Percentiles rank a stretch among this genome's conserved stretches.
phyloP scores from a whole-genome alignment of 2,888 invertebrate species.

The Branchellion lobata region DNA sequence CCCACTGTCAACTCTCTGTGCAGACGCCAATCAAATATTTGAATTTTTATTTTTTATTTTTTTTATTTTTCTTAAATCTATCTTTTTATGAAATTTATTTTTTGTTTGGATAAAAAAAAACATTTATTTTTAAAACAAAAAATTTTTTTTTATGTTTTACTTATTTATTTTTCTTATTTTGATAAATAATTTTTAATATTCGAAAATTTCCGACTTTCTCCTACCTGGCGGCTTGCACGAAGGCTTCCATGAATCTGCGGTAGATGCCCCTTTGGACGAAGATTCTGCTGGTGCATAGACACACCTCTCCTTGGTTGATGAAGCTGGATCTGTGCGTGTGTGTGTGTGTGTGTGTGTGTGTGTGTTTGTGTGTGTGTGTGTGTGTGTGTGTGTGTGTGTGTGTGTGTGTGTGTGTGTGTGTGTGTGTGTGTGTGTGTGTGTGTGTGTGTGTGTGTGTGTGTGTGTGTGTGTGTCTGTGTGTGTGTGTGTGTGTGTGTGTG shows the following conservation, averaged over 20 bases:
- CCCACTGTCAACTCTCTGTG: conserved; percentile 62
- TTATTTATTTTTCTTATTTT: background rate
- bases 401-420: too few relatives aligned
- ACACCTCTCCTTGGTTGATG: conserved; percentile 67
- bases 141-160: background rate
- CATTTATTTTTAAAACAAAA: background rate
- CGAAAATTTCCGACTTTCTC: conserved; percentile 24
- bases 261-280: conserved; percentile 65
- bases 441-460: too few relatives aligned
- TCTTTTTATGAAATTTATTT: background rate
- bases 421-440: too few relatives aligned
- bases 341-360: background rate
- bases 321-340: conserved; percentile 63
- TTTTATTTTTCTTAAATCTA: background rate
- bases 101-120: too few relatives aligned
- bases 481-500: too few relatives aligned
- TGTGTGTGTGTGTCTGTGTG: too few relatives aligned
- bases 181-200: background rate
- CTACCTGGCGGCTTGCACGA: conserved; percentile 61
- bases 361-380: too few relatives aligned
- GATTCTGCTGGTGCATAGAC: conserved; percentile 66
- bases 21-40: background rate
- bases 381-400: too few relatives aligned
- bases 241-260: conserved; percentile 62
- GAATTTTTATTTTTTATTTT: background rate